Evolutionary conservation across 2,113 vertebrate species (phyloP).

Genomic region (Romanogobio albipinnatus): DNA sequence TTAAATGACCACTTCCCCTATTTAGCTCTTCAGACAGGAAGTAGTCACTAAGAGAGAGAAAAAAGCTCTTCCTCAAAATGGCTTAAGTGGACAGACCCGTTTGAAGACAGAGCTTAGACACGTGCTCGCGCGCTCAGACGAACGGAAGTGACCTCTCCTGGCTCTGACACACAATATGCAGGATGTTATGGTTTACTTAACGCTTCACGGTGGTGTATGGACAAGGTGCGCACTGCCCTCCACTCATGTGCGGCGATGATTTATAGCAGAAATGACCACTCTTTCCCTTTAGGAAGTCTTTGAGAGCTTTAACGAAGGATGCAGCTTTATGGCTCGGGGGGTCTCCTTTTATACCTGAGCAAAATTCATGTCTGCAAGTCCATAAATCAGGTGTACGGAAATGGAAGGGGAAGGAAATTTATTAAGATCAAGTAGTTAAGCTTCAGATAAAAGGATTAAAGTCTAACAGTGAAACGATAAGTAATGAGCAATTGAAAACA

Average conservation of each 20-base stretch:
- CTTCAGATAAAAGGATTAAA: constrained; percentile 6
- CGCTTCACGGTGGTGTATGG: constrained; percentile 67
- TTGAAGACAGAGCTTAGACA: constrained; percentile 43
- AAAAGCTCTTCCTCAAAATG: constrained; percentile 69
- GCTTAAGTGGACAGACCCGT: constrained; percentile 56
- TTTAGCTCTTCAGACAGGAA: constrained; percentile 76
- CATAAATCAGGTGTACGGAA: constrained; percentile 29
- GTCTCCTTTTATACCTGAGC: constrained; percentile 45
- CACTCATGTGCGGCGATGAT: constrained; percentile 72
- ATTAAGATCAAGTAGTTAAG: constrained; percentile 25
- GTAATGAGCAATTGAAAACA: neutral
- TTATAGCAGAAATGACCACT: constrained; percentile 66
- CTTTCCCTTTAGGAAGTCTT: constrained; percentile 59
- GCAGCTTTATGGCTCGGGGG: constrained; percentile 53
- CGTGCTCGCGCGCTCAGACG: constrained; percentile 24
- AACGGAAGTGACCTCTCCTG: constrained; percentile 67
- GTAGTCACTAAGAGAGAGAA: constrained; percentile 76
- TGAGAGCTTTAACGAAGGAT: constrained; percentile 61
- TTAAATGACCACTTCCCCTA: constrained; percentile 78
- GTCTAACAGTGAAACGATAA: neutral
- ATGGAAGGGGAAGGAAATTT: constrained; percentile 12
- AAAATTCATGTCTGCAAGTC: neutral
- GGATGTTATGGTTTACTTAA: constrained; percentile 80
- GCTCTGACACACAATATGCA: constrained; percentile 69
- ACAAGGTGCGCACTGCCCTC: constrained; percentile 76